Base-by-base conservation (phyloP, 1,140 invertebrate genomes). In the Drosophila leontia region DNA sequence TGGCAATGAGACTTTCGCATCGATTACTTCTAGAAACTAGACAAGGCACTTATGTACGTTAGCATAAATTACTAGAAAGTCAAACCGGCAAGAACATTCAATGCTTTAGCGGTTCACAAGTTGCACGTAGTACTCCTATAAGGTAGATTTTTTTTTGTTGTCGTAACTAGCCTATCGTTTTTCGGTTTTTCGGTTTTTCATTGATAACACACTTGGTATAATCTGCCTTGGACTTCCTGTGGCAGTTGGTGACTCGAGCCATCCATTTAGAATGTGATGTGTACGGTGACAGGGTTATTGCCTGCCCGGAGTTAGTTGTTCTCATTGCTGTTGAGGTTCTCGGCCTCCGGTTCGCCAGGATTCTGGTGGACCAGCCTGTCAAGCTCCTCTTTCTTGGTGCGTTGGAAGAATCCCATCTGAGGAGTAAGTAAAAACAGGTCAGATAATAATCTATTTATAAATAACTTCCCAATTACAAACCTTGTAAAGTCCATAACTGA, bases 381-480 rank as follows among this genome's bases (percentile, higher is more conserved):
- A 75, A 92, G 55, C 65, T 92, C 92, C 4, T 92, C 91, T 70
- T 91, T 92, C 23, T 71, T 92, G 7, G 71, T 51, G 12, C 92
- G 90, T 13, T 92, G 82, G 41, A 93, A 93, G 84, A 93, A 93
- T 41, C 92, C 92, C 29, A 69, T 3, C 92, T 93, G 34, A 0
- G 0, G 50, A 62, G 3, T 17, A 34, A 45, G 7, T 15, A 6
- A 0, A 3, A 32, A 1, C 0, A 29, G 11, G 29, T 23, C 6
- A 34, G 19, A 0, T 13, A 23, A 8, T 6, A 29, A 7, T 26
- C 2, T 3, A 26, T 35, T 7, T 23, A 11, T 11, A 17, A 7
- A 39, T 29, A 15, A 35, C 12, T 35, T 57, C 7, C 3, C 0
- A 1, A 41, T 3, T 19, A 77, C 79, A 35, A 7, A 92, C 91